Evolutionary conservation across 2,888 invertebrate genomes (phyloP), one percentile per base, ranked within the genome.

Genomic region (Phyto melanocephala): DNA sequence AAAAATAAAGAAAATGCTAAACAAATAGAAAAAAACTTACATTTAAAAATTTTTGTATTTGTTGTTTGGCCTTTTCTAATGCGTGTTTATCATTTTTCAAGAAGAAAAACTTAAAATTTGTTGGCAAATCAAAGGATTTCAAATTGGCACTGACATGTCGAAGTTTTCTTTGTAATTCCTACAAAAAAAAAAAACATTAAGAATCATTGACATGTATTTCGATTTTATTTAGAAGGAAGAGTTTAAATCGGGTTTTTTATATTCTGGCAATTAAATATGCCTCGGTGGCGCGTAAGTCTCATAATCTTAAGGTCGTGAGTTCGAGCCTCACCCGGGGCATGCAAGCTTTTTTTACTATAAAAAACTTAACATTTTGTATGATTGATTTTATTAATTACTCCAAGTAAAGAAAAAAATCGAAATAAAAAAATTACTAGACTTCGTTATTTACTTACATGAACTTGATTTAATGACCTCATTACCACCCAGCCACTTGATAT

Each of bases 11-110:
- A n/a, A 4, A 68, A 20, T 13, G 24, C 13, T 50, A 8, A 10
- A 17, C 20, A 50, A 11, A 13, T 50, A 24, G 6, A 20, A 17
- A 8, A 0, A 5, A 45, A 85, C 93, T 92, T 92, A 96, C 96
- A 92, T 95, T 95, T 88, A 97, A 93, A 92, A 96, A 97, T 90
- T 95, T 95, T 91, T 97, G 96, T 88, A 97, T 95, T 90, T 95
- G 95, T 84, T 92, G 92, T 91, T 96, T 96, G 2, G 96, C 96
- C 89, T 95, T 96, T 84, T 97, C 96, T 87, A 97, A 91, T 1
- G 95, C 94, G 85, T 94, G 94, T 87, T 93, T 94, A 87, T 97
- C 97, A 68, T 94, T 95, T 90, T 97, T 97, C 20, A 96, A 94
- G 88, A 97, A 97, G 81, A 95, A 92, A 89, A 96, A 95, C 88